Conservation (phyloP, 2,888 invertebrate genomes). For the Nectonema munidae region DNA sequence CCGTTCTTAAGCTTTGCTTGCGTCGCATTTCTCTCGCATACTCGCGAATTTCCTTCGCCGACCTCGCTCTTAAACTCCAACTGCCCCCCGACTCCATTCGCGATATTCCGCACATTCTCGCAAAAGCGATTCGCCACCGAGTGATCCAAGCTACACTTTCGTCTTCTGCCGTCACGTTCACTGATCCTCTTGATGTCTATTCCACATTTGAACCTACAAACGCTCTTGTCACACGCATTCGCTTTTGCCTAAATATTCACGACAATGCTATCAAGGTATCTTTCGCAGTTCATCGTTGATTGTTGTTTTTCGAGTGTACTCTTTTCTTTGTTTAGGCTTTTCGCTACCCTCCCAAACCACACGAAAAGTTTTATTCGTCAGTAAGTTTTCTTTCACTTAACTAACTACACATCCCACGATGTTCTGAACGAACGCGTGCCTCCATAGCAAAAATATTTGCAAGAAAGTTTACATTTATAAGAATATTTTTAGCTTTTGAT, state of each 20-base stretch:
- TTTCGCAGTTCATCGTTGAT: no score
- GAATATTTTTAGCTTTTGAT: no score
- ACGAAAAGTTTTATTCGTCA: no score
- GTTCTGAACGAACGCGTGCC: no score
- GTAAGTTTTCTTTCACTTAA: no score
- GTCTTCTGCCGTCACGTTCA: slow-evolving; percentile 65
- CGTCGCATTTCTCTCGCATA: slow-evolving; percentile 78
- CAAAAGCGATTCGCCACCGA: slow-evolving; percentile 46
- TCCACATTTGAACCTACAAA: slow-evolving; percentile 75
- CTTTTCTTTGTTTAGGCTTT: no score
- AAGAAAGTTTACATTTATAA: no score
- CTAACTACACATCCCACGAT: no score
- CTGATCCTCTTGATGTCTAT: slow-evolving; percentile 79
- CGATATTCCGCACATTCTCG: not conserved
- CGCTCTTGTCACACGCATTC: slow-evolving; percentile 78
- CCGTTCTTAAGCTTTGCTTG: slow-evolving; percentile 84
- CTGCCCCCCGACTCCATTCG: slow-evolving; percentile 63
- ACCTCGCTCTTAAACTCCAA: slow-evolving; percentile 66
- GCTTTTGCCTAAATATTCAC: slow-evolving; percentile 80
- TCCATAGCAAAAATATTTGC: no score
- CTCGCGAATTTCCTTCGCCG: slow-evolving; percentile 66
- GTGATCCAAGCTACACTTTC: slow-evolving; percentile 89
- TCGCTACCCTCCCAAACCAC: no score
- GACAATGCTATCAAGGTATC: slow-evolving; percentile 59
- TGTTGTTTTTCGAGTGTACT: no score